These are phyloP conservation scores for Pteria penguin DNA, from an alignment of 2,888 invertebrate species.

Conservation along the genomic window DNA sequence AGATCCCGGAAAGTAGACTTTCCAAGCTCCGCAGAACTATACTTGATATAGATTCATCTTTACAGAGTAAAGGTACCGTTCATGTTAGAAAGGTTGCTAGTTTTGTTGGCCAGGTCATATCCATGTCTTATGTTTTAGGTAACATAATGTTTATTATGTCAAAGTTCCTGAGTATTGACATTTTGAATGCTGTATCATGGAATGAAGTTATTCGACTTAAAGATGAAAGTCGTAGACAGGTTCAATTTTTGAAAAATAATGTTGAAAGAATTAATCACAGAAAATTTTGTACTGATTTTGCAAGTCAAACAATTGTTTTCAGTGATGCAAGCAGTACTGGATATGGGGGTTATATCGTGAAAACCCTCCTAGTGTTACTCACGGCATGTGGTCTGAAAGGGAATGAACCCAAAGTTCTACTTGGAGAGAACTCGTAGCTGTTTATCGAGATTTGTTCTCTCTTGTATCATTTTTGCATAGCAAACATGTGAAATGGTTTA, in stretches of 20 bases:
- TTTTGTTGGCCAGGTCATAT: slow-evolving; percentile 50
- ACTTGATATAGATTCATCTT: neutral
- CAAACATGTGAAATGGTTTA: slow-evolving; percentile 4
- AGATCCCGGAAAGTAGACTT: slow-evolving; percentile 30
- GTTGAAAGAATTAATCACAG: neutral
- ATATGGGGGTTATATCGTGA: slow-evolving; percentile 1
- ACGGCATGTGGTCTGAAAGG: slow-evolving; percentile 18
- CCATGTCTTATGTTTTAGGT: slow-evolving; percentile 47
- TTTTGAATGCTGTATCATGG: slow-evolving; percentile 24
- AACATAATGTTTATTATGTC: slow-evolving; percentile 49
- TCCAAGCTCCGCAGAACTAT: slow-evolving; percentile 18
- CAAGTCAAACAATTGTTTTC: slow-evolving; percentile 5
- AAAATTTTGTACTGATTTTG: neutral
- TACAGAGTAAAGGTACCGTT: neutral
- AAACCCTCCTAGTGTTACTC: neutral
- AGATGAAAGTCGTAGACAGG: slow-evolving; percentile 14
- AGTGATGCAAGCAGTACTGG: slow-evolving; percentile 8
- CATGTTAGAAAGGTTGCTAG: slow-evolving; percentile 43
- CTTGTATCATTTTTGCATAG: neutral
- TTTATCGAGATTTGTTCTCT: neutral
- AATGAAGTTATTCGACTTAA: slow-evolving; percentile 27
- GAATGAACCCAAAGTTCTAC: neutral
- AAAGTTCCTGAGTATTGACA: slow-evolving; percentile 40
- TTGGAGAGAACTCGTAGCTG: slow-evolving; percentile 16
- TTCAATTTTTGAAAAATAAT: neutral